phyloP scores from a whole-genome alignment of 2,888 invertebrate species.

The Catocala fraxini region DNA sequence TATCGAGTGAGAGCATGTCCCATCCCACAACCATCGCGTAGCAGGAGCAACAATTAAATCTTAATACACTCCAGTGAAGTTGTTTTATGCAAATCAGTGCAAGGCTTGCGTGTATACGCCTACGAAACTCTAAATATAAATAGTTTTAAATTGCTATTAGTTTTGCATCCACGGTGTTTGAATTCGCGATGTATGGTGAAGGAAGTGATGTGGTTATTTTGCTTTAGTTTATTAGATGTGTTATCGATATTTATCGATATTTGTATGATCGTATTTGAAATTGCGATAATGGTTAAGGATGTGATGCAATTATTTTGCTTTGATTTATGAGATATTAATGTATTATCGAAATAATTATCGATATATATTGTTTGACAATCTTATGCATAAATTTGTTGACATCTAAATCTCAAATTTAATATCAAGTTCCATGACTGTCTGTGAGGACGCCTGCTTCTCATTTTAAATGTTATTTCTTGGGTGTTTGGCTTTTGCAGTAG shows the following conservation, averaged over 20 bases:
- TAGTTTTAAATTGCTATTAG: constrained; percentile 59
- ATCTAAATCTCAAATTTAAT: no score
- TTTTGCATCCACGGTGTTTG: constrained; percentile 46
- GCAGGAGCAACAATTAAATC: constrained; percentile 82
- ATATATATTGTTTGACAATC: no score
- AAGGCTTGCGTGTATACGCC: constrained; percentile 83
- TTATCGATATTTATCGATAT: no score
- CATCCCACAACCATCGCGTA: constrained; percentile 68
- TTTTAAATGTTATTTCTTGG: no score
- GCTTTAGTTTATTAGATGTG: constrained; percentile 28
- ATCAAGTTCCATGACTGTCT: no score
- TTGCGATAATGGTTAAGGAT: constrained; percentile 15
- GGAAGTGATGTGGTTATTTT: constrained; percentile 25
- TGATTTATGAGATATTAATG: constrained; percentile 22
- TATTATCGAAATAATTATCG: no score
- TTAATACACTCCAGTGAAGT: constrained; percentile 83
- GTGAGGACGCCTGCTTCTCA: no score
- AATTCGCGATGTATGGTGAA: constrained; percentile 24
- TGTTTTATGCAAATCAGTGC: constrained; percentile 85
- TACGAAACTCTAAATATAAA: constrained; percentile 73
- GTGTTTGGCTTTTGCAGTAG: no score
- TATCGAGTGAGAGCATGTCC: constrained; percentile 76
- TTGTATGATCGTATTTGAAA: constrained; percentile 10
- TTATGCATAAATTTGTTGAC: no score
- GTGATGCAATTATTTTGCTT: constrained; percentile 27